Conservation (phyloP, 2,888 invertebrate species). For the Dynastes grantii region DNA sequence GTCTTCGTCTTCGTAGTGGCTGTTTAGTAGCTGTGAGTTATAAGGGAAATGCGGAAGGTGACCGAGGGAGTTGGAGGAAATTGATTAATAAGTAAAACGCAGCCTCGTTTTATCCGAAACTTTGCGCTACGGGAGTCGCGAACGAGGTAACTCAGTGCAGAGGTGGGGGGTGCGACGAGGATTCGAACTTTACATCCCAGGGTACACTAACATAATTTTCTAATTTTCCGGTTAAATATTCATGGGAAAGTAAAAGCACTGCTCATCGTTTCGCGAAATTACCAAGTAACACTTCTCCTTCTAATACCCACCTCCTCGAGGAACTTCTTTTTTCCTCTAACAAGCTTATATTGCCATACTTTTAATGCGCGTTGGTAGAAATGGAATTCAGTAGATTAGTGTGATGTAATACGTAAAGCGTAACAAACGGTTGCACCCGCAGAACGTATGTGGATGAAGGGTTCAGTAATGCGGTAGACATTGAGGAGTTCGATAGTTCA, state of each 20-base stretch:
- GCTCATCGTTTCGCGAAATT: conserved; percentile 39
- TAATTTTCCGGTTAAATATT: conserved; percentile 46
- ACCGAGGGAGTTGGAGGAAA: conserved; percentile 21
- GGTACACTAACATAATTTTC: conserved; percentile 47
- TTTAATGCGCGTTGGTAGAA: too few relatives aligned
- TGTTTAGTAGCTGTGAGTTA: background rate
- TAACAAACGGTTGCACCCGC: too few relatives aligned
- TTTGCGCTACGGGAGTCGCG: conserved; percentile 1
- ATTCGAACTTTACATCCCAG: conserved; percentile 24
- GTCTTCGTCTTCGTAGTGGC: background rate
- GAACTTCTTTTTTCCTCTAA: background rate
- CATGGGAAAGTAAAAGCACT: conserved; percentile 45
- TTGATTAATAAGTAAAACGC: conserved; percentile 49
- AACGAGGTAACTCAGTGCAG: background rate
- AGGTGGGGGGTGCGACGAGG: background rate
- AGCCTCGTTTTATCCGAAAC: conserved; percentile 28
- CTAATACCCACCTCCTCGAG: background rate
- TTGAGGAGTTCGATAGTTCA: too few relatives aligned
- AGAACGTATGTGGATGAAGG: too few relatives aligned
- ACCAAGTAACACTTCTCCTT: conserved; percentile 19
- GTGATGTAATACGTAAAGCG: too few relatives aligned
- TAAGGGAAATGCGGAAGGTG: background rate
- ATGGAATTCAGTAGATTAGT: too few relatives aligned
- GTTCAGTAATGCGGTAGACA: too few relatives aligned
- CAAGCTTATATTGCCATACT: background rate